A percentile compares a stretch with the other conserved stretches of the same genome.
Conservation (phyloP, 2,888 invertebrate genomes). For the Leptopilina syphax region DNA sequence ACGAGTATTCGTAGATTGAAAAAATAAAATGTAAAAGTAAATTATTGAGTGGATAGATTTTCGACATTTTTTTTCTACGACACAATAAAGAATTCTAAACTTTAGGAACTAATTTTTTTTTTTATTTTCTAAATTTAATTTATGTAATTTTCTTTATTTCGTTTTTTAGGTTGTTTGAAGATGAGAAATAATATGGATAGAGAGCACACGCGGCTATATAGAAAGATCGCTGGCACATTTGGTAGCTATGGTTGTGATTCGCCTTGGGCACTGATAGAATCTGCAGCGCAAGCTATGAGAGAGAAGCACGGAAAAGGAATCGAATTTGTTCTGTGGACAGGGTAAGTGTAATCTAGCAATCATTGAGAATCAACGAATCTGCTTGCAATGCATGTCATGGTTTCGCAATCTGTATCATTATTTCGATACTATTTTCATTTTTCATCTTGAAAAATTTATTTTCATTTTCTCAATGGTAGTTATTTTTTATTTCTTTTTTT, state of each 20-base stretch:
- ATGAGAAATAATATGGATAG: slow-evolving; percentile 77
- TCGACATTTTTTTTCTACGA: neutral
- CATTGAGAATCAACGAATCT: slow-evolving; percentile 11
- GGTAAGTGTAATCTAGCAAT: slow-evolving; percentile 80
- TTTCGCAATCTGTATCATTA: neutral
- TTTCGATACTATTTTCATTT: slow-evolving; percentile 1
- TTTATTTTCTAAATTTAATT: neutral
- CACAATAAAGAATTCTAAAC: neutral
- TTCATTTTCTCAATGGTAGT: neutral
- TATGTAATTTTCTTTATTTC: slow-evolving; percentile 13
- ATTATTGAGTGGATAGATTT: no score
- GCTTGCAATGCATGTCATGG: slow-evolving; percentile 15
- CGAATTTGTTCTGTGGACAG: slow-evolving; percentile 96
- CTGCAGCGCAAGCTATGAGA: slow-evolving; percentile 92
- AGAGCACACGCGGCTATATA: slow-evolving; percentile 76
- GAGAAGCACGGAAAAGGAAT: slow-evolving; percentile 90
- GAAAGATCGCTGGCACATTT: slow-evolving; percentile 84
- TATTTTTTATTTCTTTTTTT: neutral
- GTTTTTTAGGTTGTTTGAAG: slow-evolving; percentile 80
- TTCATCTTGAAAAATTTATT: neutral
- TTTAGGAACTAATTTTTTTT: neutral
- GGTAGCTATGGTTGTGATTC: slow-evolving; percentile 93
- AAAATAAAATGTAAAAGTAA: no score
- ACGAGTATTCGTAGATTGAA: no score
- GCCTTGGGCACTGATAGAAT: slow-evolving; percentile 91